These are phyloP conservation scores for Oxystoma pomonae DNA, from an alignment of 2,888 invertebrate species.

Conservation along the genomic window DNA sequence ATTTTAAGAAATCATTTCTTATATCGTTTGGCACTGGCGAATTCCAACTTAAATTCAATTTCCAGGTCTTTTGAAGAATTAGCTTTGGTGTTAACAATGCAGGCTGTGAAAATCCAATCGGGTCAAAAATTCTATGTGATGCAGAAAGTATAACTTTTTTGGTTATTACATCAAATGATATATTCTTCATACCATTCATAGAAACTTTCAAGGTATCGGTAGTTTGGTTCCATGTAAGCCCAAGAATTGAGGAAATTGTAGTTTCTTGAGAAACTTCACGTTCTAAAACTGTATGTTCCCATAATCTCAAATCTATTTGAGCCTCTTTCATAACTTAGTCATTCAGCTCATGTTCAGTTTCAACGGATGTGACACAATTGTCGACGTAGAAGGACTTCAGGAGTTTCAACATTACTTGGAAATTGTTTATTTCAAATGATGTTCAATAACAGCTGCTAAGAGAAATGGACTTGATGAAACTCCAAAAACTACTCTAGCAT, in stretches of 20 bases:
- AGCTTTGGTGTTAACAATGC: slow-evolving; percentile 18
- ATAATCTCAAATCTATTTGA: slow-evolving; percentile 18
- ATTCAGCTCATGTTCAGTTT: not conserved
- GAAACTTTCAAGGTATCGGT: slow-evolving; percentile 9
- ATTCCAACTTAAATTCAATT: no score
- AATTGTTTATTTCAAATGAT: slow-evolving; percentile 7
- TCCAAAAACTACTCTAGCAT: slow-evolving; percentile 18
- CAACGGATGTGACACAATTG: not conserved
- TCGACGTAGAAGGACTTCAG: not conserved
- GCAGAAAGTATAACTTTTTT: slow-evolving; percentile 14
- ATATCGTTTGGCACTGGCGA: no score
- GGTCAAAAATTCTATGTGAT: slow-evolving; percentile 16
- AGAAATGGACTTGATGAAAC: slow-evolving; percentile 20
- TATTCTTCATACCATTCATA: not conserved
- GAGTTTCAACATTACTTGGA: slow-evolving; percentile 2
- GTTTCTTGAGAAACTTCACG: not conserved
- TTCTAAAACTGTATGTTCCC: slow-evolving; percentile 9
- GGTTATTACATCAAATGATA: slow-evolving; percentile 4
- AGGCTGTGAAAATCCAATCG: slow-evolving; percentile 16
- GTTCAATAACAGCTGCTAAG: slow-evolving; percentile 20
- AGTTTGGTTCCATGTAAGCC: slow-evolving; percentile 14
- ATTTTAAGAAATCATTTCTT: no score
- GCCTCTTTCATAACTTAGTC: slow-evolving; percentile 10
- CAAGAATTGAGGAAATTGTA: slow-evolving; percentile 3
- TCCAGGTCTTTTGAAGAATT: slow-evolving; percentile 15